Percentiles rank a stretch among this genome's conserved stretches.
Evolutionary conservation across 2,888 invertebrate species (phyloP).

Genomic region (Polymixis lichenea): DNA sequence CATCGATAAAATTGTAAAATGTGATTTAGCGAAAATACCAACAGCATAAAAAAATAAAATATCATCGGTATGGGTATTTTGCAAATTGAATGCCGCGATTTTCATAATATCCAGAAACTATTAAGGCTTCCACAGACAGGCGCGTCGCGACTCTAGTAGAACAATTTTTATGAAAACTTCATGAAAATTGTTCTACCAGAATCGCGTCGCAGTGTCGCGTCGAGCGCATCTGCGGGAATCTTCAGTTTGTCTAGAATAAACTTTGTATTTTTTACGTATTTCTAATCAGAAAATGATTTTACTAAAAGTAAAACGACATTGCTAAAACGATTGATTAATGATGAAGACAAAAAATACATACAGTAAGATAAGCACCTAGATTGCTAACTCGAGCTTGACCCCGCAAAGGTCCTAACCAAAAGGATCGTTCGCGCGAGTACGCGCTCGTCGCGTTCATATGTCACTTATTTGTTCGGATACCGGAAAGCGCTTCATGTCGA

Average conservation of each 20-base stretch:
- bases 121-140: background rate
- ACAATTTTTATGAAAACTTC: too few species aligned
- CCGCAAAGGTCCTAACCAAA: background rate
- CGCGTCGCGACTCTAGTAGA: too few species aligned
- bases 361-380: background rate
- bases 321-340: background rate
- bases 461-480: background rate
- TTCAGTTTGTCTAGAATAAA: background rate
- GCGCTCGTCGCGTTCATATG: background rate
- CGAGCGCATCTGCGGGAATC: too few species aligned
- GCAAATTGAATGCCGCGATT: background rate
- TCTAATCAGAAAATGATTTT: background rate
- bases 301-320: background rate
- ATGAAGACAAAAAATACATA: constrained; percentile 13
- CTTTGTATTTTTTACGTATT: constrained; percentile 28
- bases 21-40: constrained; percentile 33
- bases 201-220: too few species aligned
- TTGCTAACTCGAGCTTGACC: background rate
- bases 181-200: too few species aligned
- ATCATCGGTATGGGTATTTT: background rate
- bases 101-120: background rate
- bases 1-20: constrained; percentile 4
- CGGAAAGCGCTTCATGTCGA: background rate
- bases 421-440: background rate
- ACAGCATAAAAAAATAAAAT: background rate